Evolutionary conservation across 1,140 invertebrate species (phyloP).

Genomic region (Drosophila nigromelanica): DNA sequence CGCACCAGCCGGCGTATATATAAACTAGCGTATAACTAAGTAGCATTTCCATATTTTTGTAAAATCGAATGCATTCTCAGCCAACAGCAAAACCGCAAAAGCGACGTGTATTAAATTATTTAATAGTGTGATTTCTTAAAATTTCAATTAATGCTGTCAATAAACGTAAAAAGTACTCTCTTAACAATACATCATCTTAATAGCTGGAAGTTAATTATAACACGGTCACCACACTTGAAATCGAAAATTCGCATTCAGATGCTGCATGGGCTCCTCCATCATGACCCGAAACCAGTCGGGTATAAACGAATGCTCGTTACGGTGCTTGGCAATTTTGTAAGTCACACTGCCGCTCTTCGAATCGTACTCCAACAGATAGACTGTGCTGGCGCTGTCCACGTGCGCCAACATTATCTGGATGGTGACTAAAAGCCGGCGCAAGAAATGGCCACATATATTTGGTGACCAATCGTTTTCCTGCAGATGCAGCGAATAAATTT

Average conservation of each 20-base stretch:
- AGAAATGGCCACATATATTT: conserved; percentile 40
- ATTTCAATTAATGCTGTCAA: conserved; percentile 51
- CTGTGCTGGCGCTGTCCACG: conserved; percentile 41
- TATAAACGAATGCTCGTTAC: conserved; percentile 46
- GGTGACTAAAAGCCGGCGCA: conserved; percentile 18
- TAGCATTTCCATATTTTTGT: conserved; percentile 83
- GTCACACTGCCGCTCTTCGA: conserved; percentile 23
- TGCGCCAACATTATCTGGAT: conserved; percentile 21
- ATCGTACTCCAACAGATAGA: conserved; percentile 47
- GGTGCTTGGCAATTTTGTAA: conserved; percentile 10
- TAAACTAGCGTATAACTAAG: conserved; percentile 52
- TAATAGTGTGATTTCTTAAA: conserved; percentile 52
- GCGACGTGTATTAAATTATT: conserved; percentile 75
- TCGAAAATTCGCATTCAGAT: neutral
- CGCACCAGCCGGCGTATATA: conserved; percentile 10
- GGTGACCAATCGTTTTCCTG: conserved; percentile 42
- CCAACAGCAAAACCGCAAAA: conserved; percentile 40
- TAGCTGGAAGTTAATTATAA: no score
- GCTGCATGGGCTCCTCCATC: conserved; percentile 27
- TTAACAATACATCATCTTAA: conserved; percentile 14
- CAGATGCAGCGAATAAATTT: neutral
- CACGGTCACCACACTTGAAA: neutral
- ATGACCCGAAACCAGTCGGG: conserved; percentile 51
- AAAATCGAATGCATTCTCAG: conserved; percentile 79
- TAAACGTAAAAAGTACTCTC: conserved; percentile 59